Conservation (phyloP, 2,888 invertebrate species). For the Oxytorus armatus region DNA sequence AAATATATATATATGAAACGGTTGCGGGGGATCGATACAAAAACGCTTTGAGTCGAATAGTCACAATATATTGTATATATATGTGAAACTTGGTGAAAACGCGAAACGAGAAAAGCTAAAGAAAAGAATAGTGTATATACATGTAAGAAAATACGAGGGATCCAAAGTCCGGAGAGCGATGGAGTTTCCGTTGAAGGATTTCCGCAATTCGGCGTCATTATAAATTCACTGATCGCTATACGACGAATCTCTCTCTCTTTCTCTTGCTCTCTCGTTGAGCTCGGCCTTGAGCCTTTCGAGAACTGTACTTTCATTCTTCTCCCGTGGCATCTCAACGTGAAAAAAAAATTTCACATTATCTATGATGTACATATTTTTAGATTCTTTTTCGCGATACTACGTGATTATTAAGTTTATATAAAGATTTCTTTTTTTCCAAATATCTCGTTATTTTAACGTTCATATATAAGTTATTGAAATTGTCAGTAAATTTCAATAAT, state of each 20-base stretch:
- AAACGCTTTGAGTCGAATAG: no score
- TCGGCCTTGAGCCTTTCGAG: constrained; percentile 58
- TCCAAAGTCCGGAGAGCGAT: background rate
- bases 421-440: background rate
- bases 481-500: no score
- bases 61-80: no score
- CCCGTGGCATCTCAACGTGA: constrained; percentile 21
- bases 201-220: constrained; percentile 52
- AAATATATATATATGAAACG: no score
- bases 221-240: constrained; percentile 48
- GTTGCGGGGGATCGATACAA: background rate
- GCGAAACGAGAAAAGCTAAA: constrained; percentile 5
- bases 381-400: background rate
- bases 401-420: background rate
- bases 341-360: background rate
- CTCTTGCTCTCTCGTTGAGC: constrained; percentile 32
- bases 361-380: constrained; percentile 16
- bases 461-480: background rate
- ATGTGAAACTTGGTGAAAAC: constrained; percentile 9
- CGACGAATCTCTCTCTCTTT: constrained; percentile 20
- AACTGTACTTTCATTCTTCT: constrained; percentile 60
- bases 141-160: background rate
- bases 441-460: background rate
- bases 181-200: constrained; percentile 46
- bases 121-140: background rate